Base-by-base conservation (phyloP, 2,113 vertebrate genomes). In the Sinosuthora webbiana region DNA sequence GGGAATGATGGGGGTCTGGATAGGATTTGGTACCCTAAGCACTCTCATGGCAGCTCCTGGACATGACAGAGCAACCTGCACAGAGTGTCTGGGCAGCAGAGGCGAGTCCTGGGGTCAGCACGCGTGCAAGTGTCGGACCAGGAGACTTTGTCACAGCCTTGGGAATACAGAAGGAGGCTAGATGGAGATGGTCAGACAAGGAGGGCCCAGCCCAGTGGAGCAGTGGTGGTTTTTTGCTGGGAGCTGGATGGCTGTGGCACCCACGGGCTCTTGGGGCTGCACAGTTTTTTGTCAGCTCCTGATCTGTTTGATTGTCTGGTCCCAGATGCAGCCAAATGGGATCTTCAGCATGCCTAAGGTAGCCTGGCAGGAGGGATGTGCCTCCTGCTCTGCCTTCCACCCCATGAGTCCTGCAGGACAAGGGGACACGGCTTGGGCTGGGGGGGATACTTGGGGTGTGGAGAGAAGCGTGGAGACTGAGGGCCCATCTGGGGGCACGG, bases 241-340 rank as follows among this genome's bases (percentile, higher is more conserved):
- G 49, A 70, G 30, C 55, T 55, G 47, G 27, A 23, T 70, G 67
- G 50, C 57, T 79, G 74, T 25, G 67, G 56, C 30, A 57, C 14
- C 25, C 2, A 0, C 0, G 0, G 47, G 53, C 44, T 56, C 4
- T 73, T 42, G 37, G n/a, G 31, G 39, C 47, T 45, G 52, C 0
- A 0, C 7, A n/a, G 35, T 2, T 55, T 69, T 82, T 5, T 25
- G 37, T 45, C n/a, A 62, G 49, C 53, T 84, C n/a, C 63, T 69
- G 31, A 28, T 60, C 44, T 41, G 44, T 52, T 24, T 1, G 1
- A 9, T n/a, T 73, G 52, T 62, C 33, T 2, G 1, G 45, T 65
- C 57, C 25, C 9, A 3, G 41, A 22, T 45, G 55, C 10, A 31
- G 57, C 35, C 37, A 37, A 25, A 16, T 30, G 7, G 7, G 65